These are phyloP conservation scores for Ophraella communa DNA, from an alignment of 2,888 invertebrate species.

Conservation along the genomic window DNA sequence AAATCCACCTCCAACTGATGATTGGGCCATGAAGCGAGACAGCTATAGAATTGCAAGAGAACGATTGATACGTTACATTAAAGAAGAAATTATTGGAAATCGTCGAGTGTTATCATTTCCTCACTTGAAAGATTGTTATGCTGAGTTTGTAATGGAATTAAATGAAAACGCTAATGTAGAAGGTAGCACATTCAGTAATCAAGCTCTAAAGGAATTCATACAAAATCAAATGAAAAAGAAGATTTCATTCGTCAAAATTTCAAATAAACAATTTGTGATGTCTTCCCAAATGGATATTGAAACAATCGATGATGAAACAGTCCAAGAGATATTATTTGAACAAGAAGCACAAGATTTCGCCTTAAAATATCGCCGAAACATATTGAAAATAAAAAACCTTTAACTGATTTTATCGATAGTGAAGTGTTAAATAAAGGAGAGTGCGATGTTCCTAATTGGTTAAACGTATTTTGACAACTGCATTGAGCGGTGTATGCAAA, in stretches of 20 bases:
- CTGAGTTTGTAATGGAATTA: constrained; percentile 12
- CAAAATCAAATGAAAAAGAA: constrained; percentile 2
- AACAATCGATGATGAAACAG: constrained; percentile 29
- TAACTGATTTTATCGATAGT: constrained; percentile 37
- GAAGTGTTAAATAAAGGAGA: constrained; percentile 38
- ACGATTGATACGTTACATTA: constrained; percentile 2
- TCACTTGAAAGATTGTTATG: constrained; percentile 5
- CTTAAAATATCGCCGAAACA: constrained; percentile 32
- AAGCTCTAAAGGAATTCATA: not conserved
- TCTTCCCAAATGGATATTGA: constrained; percentile 31
- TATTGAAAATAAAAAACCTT: constrained; percentile 25
- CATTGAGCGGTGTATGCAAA: too few species aligned
- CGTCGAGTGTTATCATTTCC: constrained; percentile 5
- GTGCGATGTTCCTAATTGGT: constrained; percentile 41
- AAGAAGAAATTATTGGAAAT: constrained; percentile 9
- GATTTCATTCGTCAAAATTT: constrained; percentile 2
- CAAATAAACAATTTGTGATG: constrained; percentile 13
- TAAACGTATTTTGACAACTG: constrained; percentile 35
- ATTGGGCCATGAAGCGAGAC: constrained; percentile 18
- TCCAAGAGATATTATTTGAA: constrained; percentile 34
- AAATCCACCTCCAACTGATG: not conserved
- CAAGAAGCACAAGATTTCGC: constrained; percentile 31
- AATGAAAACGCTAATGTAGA: constrained; percentile 2
- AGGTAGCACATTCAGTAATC: not conserved
- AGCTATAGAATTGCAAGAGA: constrained; percentile 18